Percentiles rank a stretch among this genome's conserved stretches.
Conservation (phyloP, 92 coral and sea anemone species). For the Parazoanthus atlanticus region DNA sequence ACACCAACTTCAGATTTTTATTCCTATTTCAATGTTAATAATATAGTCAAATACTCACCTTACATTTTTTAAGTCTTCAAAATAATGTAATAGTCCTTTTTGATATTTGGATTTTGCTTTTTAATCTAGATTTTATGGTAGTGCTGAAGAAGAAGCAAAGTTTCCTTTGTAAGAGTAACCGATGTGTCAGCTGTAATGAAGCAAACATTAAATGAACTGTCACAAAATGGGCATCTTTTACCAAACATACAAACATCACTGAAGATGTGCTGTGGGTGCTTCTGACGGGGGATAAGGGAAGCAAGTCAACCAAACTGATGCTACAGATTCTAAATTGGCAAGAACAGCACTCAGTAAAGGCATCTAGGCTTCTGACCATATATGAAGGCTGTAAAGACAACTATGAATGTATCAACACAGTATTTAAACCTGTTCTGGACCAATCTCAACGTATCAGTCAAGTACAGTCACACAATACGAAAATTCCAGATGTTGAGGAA, state of each 20-base stretch:
- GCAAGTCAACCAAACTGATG: conserved; percentile 50
- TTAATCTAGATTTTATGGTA: too few species aligned
- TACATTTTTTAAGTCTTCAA: too few species aligned
- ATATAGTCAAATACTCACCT: too few species aligned
- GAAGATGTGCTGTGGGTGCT: conserved; percentile 41
- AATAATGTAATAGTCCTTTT: too few species aligned
- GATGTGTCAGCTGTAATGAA: conserved; percentile 39
- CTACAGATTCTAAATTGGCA: conserved; percentile 46
- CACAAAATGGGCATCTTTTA: too few species aligned
- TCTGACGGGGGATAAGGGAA: conserved; percentile 51
- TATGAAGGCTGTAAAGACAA: conserved; percentile 34
- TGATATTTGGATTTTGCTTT: too few species aligned
- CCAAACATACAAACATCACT: conserved; percentile 22
- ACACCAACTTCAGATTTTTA: too few species aligned
- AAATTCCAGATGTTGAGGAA: background rate
- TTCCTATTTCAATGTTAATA: too few species aligned
- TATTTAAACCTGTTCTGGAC: conserved; percentile 27
- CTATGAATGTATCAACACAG: conserved; percentile 13
- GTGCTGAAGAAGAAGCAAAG: too few species aligned
- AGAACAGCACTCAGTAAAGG: conserved; percentile 49
- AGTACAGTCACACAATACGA: background rate
- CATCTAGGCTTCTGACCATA: conserved; percentile 34
- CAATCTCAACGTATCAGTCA: background rate
- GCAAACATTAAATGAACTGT: conserved; percentile 27
- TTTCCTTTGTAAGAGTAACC: conserved; percentile 46